Evolutionary conservation across 1,140 invertebrate species (phyloP).

Genomic region (Dendroctonus ponderosae): DNA sequence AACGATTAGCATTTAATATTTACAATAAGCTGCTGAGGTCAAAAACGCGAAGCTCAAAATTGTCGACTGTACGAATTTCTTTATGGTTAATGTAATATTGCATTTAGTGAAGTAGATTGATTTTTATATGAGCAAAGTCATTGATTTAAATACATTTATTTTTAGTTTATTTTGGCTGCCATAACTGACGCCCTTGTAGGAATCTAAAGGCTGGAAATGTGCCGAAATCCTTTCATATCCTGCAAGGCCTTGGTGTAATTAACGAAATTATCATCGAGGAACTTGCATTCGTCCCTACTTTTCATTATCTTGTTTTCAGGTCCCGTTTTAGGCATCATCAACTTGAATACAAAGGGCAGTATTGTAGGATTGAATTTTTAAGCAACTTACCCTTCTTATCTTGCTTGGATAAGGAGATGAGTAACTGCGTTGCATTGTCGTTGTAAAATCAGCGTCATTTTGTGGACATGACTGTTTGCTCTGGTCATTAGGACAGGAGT

Average conservation of each 20-base stretch:
- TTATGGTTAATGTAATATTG: conserved; percentile 42
- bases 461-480: background rate
- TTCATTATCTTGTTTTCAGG: conserved; percentile 35
- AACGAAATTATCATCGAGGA: conserved; percentile 37
- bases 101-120: conserved; percentile 37
- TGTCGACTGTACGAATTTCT: conserved; percentile 35
- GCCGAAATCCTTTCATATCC: conserved; percentile 31
- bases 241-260: conserved; percentile 29
- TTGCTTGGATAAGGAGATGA: conserved; percentile 36
- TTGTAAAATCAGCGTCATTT: conserved; percentile 1
- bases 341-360: conserved; percentile 31
- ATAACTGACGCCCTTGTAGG: conserved; percentile 34
- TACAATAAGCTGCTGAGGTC: conserved; percentile 42
- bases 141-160: conserved; percentile 45
- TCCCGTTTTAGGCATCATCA: conserved; percentile 37
- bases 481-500: background rate
- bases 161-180: conserved; percentile 35
- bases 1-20: conserved; percentile 33
- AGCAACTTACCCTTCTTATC: conserved; percentile 41
- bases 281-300: conserved; percentile 35
- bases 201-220: conserved; percentile 40
- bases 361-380: conserved; percentile 9
- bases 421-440: conserved; percentile 44
- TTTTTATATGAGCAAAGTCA: conserved; percentile 35
- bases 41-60: conserved; percentile 43